A percentile compares a stretch with the other conserved stretches of the same genome.
Evolutionary conservation across 2,113 vertebrate species (phyloP).

Genomic region (Dissostichus mawsoni): DNA sequence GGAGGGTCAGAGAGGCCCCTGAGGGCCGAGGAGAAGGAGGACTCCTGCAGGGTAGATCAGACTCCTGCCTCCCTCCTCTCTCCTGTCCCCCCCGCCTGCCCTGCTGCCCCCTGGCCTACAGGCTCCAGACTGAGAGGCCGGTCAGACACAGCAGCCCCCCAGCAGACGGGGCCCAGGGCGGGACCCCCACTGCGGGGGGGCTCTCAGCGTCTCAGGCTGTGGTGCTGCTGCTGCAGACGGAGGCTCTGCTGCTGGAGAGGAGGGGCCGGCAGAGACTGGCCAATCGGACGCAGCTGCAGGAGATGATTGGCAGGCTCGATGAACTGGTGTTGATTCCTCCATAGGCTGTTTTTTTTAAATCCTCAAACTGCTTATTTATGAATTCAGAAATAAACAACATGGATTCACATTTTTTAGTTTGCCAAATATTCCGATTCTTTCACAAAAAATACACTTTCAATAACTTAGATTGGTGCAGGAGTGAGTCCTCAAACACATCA

Average conservation of each 20-base stretch:
- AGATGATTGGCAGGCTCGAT: constrained; percentile 44
- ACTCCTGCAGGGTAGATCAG: neutral
- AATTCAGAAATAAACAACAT: neutral
- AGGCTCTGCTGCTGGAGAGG: constrained; percentile 54
- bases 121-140: constrained; percentile 5
- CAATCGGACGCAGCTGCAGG: constrained; percentile 67
- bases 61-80: neutral
- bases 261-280: constrained; percentile 50
- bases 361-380: neutral
- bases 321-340: constrained; percentile 69
- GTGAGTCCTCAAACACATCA: no score
- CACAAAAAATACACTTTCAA: neutral
- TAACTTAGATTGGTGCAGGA: no score
- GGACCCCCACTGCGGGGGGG: neutral
- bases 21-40: constrained; percentile 3
- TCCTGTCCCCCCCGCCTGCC: neutral
- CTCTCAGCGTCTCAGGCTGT: constrained; percentile 5
- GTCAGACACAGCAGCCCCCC: neutral
- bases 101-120: constrained; percentile 13
- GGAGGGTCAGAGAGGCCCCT: neutral
- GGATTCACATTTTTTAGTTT: neutral
- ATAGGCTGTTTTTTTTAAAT: constrained; percentile 1
- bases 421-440: neutral
- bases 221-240: constrained; percentile 43
- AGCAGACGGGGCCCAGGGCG: neutral